Evolutionary conservation across 2,797 vertebrate genomes (phyloP).

Genomic region (Gymnodraco acuticeps): DNA sequence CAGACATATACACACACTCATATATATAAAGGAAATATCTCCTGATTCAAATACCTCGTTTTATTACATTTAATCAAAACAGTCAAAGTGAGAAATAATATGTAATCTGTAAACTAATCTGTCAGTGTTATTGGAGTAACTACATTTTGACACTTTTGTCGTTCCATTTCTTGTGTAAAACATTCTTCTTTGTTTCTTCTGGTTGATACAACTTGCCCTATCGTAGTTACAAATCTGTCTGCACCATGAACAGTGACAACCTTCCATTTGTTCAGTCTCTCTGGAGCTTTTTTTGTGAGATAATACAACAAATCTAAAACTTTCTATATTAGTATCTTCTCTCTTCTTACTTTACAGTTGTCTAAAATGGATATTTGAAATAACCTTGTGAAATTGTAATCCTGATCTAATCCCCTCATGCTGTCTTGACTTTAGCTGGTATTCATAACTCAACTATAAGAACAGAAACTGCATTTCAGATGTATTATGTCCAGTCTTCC

Average conservation of each 20-base stretch:
- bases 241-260: background rate
- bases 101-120: too few species aligned
- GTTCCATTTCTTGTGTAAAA: too few species aligned
- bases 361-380: constrained; percentile 41
- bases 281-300: background rate
- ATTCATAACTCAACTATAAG: constrained; percentile 10
- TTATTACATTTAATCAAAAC: too few species aligned
- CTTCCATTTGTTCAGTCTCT: background rate
- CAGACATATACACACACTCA: too few species aligned
- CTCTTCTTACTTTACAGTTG: background rate
- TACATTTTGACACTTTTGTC: too few species aligned
- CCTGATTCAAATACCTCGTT: too few species aligned
- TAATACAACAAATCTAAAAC: background rate
- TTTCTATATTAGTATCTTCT: background rate
- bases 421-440: constrained; percentile 7
- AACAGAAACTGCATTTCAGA: background rate
- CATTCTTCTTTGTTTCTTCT: too few species aligned
- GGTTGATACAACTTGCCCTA: too few species aligned
- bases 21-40: too few species aligned
- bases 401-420: constrained; percentile 32
- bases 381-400: constrained; percentile 17
- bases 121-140: too few species aligned
- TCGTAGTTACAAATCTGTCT: background rate
- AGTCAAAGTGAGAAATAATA: too few species aligned
- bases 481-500: constrained; percentile 6